Evolutionary conservation across 2,113 vertebrate species (phyloP).

Genomic region (Limanda limanda): DNA sequence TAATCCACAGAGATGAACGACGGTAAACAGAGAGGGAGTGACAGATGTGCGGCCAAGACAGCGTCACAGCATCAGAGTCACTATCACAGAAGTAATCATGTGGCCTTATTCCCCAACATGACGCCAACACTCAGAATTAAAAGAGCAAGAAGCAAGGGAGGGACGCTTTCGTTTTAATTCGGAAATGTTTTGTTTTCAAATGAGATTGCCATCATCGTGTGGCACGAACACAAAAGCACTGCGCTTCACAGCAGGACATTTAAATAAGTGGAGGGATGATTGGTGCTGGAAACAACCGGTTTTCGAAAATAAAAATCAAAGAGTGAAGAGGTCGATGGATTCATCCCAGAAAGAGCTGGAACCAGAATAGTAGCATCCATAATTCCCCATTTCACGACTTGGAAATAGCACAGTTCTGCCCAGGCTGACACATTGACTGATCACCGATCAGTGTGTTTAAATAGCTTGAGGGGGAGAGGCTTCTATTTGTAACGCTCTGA

Average conservation of each 20-base stretch:
- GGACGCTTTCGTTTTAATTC: background rate
- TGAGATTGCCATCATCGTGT: background rate
- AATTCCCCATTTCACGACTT: slow-evolving; percentile 20
- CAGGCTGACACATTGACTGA: slow-evolving; percentile 36
- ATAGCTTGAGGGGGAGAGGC: slow-evolving; percentile 47
- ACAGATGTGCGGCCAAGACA: slow-evolving; percentile 68
- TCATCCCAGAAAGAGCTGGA: slow-evolving; percentile 25
- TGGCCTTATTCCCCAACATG: slow-evolving; percentile 8
- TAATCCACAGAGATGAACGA: slow-evolving; percentile 74
- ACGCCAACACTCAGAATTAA: background rate
- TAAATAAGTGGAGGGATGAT: background rate
- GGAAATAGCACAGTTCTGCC: slow-evolving; percentile 29
- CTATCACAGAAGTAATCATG: slow-evolving; percentile 30
- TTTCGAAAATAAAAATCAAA: slow-evolving; percentile 41
- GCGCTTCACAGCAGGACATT: background rate
- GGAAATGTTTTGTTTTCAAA: slow-evolving; percentile 7
- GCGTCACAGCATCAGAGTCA: slow-evolving; percentile 38
- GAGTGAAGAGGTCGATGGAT: slow-evolving; percentile 47
- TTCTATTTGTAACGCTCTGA: slow-evolving; percentile 7
- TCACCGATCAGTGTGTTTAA: slow-evolving; percentile 53
- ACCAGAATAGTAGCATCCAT: slow-evolving; percentile 51
- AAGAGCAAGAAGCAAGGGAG: background rate
- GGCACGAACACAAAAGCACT: background rate
- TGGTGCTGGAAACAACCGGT: slow-evolving; percentile 12
- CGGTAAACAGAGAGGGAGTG: slow-evolving; percentile 34